A percentile compares a stretch with the other conserved stretches of the same genome.
phyloP scores from a whole-genome alignment of 2,113 vertebrate species.

The Pterocles burchelli region DNA sequence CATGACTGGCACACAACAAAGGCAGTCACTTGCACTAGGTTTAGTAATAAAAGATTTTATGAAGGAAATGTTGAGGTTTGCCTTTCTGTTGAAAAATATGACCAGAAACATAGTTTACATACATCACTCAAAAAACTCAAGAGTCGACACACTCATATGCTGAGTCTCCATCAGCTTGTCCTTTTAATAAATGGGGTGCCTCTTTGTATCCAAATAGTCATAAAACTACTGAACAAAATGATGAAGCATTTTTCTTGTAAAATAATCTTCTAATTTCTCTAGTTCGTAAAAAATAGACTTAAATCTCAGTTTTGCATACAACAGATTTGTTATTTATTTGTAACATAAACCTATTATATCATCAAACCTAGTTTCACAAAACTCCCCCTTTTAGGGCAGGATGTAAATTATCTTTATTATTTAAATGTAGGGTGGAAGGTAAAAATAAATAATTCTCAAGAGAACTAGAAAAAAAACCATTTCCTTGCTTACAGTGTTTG shows the following conservation, averaged over 20 bases:
- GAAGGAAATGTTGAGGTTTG: neutral
- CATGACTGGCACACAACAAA: neutral
- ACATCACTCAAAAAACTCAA: neutral
- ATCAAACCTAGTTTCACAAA: neutral
- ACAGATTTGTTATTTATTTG: neutral
- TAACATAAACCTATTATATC: neutral
- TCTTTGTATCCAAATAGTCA: neutral
- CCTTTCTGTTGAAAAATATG: neutral
- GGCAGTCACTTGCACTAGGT: neutral
- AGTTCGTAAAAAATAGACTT: neutral
- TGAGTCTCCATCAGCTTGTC: neutral
- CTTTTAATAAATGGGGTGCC: neutral
- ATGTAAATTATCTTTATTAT: neutral
- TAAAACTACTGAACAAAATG: neutral
- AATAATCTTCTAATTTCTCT: neutral
- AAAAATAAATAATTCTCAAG: slow-evolving; percentile 39
- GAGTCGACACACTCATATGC: neutral
- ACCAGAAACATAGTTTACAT: neutral
- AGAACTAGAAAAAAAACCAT: slow-evolving; percentile 14
- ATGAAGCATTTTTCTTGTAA: neutral
- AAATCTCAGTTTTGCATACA: neutral
- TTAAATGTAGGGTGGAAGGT: slow-evolving; percentile 30
- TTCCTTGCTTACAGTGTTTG: slow-evolving; percentile 40
- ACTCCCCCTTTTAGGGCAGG: neutral
- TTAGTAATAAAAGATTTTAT: neutral